phyloP scores from a whole-genome alignment of 2,888 invertebrate genomes.

The Elgonia sp. region DNA sequence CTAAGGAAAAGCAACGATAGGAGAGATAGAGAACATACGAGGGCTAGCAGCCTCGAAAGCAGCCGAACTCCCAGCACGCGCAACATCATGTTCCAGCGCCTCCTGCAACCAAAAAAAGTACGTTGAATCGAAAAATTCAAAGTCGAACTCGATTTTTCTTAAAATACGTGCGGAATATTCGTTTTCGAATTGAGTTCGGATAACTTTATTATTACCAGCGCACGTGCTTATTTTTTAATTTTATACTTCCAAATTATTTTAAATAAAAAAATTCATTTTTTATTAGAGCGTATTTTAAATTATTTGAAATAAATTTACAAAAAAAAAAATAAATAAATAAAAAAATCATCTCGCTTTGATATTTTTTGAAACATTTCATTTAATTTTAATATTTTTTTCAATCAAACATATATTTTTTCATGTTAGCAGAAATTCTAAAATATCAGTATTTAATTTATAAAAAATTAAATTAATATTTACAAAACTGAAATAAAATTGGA shows the following conservation, averaged over 20 bases:
- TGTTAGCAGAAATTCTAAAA: too few species aligned
- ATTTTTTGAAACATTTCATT: too few species aligned
- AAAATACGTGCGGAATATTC: conserved; percentile 7
- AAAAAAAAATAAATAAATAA: too few species aligned
- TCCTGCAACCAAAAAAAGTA: conserved; percentile 81
- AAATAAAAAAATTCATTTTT: neutral
- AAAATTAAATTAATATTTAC: neutral
- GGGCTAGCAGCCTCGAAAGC: conserved; percentile 88
- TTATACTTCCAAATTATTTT: neutral
- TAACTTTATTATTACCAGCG: neutral
- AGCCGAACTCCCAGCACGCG: conserved; percentile 88
- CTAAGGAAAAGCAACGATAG: conserved; percentile 88
- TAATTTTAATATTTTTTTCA: too few species aligned
- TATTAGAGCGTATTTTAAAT: neutral
- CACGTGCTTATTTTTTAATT: neutral
- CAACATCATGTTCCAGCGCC: conserved; percentile 87
- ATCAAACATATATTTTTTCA: too few species aligned
- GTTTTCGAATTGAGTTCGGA: conserved; percentile 12
- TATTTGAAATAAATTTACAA: too few species aligned
- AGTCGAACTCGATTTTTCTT: conserved; percentile 10
- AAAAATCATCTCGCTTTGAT: too few species aligned
- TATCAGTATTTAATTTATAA: too few species aligned
- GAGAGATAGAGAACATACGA: conserved; percentile 88
- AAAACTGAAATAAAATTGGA: neutral
- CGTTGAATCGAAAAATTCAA: conserved; percentile 28